Base-by-base conservation (phyloP, 1,140 invertebrate species). In the Ylistrum balloti region DNA sequence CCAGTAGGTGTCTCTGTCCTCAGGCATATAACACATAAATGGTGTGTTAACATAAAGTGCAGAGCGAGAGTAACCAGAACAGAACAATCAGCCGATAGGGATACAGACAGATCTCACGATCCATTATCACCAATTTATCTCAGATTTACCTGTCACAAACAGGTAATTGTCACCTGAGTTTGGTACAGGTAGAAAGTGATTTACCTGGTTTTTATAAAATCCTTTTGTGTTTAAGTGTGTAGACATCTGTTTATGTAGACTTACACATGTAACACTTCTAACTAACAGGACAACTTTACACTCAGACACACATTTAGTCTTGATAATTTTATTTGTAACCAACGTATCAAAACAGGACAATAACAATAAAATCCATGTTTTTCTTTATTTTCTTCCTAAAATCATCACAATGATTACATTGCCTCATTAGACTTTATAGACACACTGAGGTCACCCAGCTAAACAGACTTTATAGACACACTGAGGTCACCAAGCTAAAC, bases 111-210 rank as follows among this genome's bases (percentile, higher is more conserved):
- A 74, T 74, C 22, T 74, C 56, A 28, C 56, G 2, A 74, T 74
- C 22, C 56, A 74, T 74, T 74, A 74, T 28, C 56, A 74, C 56
- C 22, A n/a, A 74, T n/a, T 74, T 74, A 74, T 28, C 56, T 74
- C 56, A 7, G n/a, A n/a, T 74, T 74, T 74, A 28, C 56, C 56
- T 74, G 56, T 28, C 56, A 45, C 41, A 45, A 9, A 45, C 41
- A 74, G 56, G 56, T 74, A 74, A 74, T 74, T 74, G 56, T 74
- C 22, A 28, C 35, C 35, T 38, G 35, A 7, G 35, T 38, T 7
- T 38, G 35, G 22, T 74, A 74, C 56, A 56, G 56, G 22, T 28
- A 74, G 41, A 45, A 45, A 45, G 41, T 45, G 41, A 74, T 5
- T 5, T 74, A 74, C 56, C 56, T 74, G 22, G 22, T 28, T 74